These are phyloP conservation scores for Gallinago paraguaiae DNA, from an alignment of 2,113 vertebrate genomes.

Conservation along the genomic window DNA sequence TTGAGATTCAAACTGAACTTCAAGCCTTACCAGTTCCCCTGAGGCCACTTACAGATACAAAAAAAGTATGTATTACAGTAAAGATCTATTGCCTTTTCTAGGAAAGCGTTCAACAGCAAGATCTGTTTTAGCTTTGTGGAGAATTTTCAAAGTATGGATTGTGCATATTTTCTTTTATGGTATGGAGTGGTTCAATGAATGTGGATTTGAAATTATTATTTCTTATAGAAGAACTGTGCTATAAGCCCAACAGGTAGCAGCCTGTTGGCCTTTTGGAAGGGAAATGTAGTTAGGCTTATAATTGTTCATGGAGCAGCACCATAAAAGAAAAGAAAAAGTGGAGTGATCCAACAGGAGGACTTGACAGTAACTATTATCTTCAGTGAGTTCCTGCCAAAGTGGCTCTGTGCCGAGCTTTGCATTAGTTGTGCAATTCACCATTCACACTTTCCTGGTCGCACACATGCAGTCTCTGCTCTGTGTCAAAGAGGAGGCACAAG, in stretches of 20 bases:
- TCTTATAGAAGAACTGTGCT: background rate
- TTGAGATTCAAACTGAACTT: conserved; percentile 46
- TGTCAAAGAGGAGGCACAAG: background rate
- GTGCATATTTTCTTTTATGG: background rate
- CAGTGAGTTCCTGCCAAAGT: background rate
- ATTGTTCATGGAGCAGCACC: background rate
- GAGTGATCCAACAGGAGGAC: background rate
- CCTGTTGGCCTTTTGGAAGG: background rate
- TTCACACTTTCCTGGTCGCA: background rate
- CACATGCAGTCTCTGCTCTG: background rate
- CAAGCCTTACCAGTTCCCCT: conserved; percentile 69
- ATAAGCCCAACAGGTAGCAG: background rate
- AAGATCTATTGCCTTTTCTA: background rate
- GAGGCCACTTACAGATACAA: conserved; percentile 45
- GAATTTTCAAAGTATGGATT: background rate
- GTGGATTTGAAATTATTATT: background rate
- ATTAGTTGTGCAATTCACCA: background rate
- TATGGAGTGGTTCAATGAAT: background rate
- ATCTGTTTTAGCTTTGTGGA: background rate
- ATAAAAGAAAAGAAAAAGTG: background rate
- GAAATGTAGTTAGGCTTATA: background rate
- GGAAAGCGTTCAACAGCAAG: background rate
- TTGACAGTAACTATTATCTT: background rate
- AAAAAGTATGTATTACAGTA: conserved; percentile 1
- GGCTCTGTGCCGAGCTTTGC: background rate